Percentiles rank a stretch among this genome's conserved stretches.
Evolutionary conservation across 2,113 vertebrate species (phyloP).

Genomic region (Otolemur garnettii): DNA sequence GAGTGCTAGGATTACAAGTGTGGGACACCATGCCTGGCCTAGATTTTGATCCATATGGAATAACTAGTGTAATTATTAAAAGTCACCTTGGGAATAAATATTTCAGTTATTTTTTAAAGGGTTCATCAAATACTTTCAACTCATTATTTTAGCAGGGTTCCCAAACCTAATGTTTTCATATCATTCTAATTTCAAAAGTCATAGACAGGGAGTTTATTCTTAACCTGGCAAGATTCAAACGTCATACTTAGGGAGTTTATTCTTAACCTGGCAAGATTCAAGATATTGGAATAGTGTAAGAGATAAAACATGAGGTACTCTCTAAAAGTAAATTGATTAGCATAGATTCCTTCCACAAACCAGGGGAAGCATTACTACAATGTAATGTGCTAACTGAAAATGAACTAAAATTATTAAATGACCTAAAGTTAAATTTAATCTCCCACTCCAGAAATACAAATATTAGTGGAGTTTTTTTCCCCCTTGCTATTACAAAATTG

Average conservation of each 20-base stretch:
- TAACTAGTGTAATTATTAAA: neutral
- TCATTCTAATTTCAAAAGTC: conserved; percentile 31
- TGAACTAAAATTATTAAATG: conserved; percentile 24
- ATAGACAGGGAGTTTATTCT: neutral
- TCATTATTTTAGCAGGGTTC: neutral
- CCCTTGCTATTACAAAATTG: neutral
- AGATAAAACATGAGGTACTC: neutral
- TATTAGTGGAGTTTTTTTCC: neutral
- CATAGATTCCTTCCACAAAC: conserved; percentile 8
- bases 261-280: conserved; percentile 22
- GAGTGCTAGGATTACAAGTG: too few relatives aligned
- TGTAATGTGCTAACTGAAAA: neutral
- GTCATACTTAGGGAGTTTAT: neutral
- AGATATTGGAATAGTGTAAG: neutral
- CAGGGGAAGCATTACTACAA: conserved; percentile 5
- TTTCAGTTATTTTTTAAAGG: neutral
- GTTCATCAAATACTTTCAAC: neutral
- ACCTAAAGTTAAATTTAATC: conserved; percentile 42
- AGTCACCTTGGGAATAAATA: conserved; percentile 29
- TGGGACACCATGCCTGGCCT: neutral
- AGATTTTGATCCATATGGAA: neutral
- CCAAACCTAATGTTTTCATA: conserved; percentile 5
- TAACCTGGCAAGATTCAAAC: conserved; percentile 41
- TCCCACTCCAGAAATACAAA: conserved; percentile 14
- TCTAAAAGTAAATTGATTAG: conserved; percentile 4